A percentile compares a stretch with the other conserved stretches of the same genome.
Evolutionary conservation across 2,113 vertebrate genomes (phyloP).

Genomic region (Phyllopteryx taeniolatus): DNA sequence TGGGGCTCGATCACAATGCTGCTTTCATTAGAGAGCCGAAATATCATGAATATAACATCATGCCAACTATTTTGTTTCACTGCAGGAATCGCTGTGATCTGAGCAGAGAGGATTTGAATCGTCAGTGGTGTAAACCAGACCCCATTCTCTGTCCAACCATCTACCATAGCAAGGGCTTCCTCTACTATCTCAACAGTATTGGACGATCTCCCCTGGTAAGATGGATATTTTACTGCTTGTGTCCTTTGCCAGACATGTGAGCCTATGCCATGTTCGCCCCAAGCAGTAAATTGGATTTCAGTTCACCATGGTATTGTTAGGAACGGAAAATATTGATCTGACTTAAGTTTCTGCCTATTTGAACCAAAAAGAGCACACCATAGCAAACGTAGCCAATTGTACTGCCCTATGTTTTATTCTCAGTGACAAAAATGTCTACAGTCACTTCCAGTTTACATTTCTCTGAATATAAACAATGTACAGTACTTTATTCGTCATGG

Average conservation of each 20-base stretch:
- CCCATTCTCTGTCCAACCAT: slow-evolving; percentile 82
- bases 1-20: too few species aligned
- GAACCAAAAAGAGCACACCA: too few species aligned
- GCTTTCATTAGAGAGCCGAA: background rate
- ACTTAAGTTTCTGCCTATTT: background rate
- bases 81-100: slow-evolving; percentile 86
- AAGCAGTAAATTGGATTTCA: background rate
- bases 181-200: slow-evolving; percentile 80
- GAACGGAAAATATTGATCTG: background rate
- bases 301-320: background rate
- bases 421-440: too few species aligned
- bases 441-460: too few species aligned
- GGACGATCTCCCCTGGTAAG: slow-evolving; percentile 81
- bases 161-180: slow-evolving; percentile 88
- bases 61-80: background rate
- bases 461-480: too few species aligned
- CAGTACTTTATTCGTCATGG: too few species aligned
- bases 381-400: too few species aligned
- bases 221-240: background rate
- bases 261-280: background rate
- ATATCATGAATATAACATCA: background rate
- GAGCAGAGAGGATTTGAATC: slow-evolving; percentile 86
- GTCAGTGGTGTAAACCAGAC: slow-evolving; percentile 83
- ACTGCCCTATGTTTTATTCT: too few species aligned
- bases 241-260: background rate